phyloP scores from a whole-genome alignment of 2,113 vertebrate species.

The Coturnix japonica region DNA sequence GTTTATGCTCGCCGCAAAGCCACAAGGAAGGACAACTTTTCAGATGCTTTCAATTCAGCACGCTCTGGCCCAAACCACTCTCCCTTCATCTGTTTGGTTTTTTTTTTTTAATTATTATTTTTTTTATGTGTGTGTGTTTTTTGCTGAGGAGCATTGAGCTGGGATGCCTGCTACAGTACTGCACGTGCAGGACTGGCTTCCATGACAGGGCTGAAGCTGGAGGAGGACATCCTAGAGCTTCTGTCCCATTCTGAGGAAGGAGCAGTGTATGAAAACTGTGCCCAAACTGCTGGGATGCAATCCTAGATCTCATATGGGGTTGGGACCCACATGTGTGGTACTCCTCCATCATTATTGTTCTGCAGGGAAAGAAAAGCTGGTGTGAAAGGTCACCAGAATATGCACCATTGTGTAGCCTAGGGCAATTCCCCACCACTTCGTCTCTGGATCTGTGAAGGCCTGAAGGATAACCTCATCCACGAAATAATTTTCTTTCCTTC shows the following conservation, averaged over 20 bases:
- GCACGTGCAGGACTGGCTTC: background rate
- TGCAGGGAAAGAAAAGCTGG: background rate
- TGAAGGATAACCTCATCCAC: background rate
- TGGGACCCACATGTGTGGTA: background rate
- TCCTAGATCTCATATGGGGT: background rate
- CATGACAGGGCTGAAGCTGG: background rate
- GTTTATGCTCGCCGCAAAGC: background rate
- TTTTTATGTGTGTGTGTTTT: no score
- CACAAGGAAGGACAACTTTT: constrained; percentile 7
- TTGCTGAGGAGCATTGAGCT: background rate
- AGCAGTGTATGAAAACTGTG: background rate
- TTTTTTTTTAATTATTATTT: no score
- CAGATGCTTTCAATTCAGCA: constrained; percentile 40
- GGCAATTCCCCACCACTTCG: background rate
- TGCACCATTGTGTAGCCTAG: background rate
- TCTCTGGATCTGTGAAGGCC: background rate
- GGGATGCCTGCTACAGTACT: background rate
- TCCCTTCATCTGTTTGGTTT: background rate
- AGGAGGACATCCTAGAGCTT: background rate
- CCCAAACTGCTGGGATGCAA: background rate
- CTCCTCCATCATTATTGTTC: background rate
- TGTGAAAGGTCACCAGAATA: background rate
- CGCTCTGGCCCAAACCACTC: background rate
- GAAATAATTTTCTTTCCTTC: background rate
- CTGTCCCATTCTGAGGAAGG: background rate